Conservation (phyloP, 1,140 invertebrate genomes). For the Homalodisca vitripennis region DNA sequence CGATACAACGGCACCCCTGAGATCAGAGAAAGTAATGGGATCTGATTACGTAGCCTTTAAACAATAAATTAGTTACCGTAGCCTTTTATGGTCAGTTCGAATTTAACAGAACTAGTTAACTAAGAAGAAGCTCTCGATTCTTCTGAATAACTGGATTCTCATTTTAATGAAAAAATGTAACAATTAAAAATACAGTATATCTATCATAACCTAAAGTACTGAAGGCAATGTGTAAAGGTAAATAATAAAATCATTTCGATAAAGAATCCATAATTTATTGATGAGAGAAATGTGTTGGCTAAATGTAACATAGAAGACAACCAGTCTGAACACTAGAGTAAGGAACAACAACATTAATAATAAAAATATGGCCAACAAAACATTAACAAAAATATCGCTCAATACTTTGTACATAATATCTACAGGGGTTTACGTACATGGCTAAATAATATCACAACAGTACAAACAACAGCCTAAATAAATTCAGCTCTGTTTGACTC, state of each 20-base stretch:
- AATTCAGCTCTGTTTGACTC: background rate
- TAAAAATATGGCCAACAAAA: conserved; percentile 24
- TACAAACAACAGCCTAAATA: background rate
- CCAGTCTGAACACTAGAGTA: conserved; percentile 9
- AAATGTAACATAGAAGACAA: conserved; percentile 2
- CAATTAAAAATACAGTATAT: too few species aligned
- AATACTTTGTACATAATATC: conserved; percentile 9
- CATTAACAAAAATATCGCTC: background rate
- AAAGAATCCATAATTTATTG: conserved; percentile 15
- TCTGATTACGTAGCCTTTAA: too few species aligned
- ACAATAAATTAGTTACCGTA: too few species aligned
- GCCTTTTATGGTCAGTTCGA: too few species aligned
- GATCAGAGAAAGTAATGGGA: too few species aligned
- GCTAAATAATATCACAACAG: conserved; percentile 26
- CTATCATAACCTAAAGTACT: too few species aligned
- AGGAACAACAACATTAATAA: conserved; percentile 24
- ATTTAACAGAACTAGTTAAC: too few species aligned
- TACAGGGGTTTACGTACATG: conserved; percentile 11
- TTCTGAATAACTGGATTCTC: too few species aligned
- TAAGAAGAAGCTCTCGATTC: too few species aligned
- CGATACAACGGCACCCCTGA: too few species aligned
- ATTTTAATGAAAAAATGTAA: too few species aligned
- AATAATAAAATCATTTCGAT: background rate
- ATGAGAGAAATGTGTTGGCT: conserved; percentile 19
- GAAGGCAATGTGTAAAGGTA: too few species aligned